A percentile compares a stretch with the other conserved stretches of the same genome.
Conservation (phyloP, 2,113 vertebrate genomes). For the Amblyopsis rosae region DNA sequence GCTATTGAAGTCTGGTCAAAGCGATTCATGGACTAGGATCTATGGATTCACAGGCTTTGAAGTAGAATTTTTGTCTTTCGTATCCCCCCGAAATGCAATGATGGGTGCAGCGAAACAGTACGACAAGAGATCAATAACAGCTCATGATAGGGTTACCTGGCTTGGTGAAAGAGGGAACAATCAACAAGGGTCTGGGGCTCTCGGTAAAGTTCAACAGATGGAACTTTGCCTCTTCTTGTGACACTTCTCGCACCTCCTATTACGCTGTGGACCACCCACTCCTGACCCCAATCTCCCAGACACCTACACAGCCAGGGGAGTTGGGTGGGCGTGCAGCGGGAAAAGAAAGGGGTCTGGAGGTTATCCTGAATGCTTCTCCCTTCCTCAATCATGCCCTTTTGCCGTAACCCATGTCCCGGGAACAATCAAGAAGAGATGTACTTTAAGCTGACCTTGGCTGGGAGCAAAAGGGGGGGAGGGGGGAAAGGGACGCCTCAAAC, state of each 20-base stretch:
- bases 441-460: constrained; percentile 63
- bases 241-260: constrained; percentile 38
- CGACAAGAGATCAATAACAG: constrained; percentile 50
- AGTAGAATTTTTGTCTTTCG: constrained; percentile 8
- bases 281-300: constrained; percentile 68
- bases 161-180: constrained; percentile 38
- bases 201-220: constrained; percentile 49
- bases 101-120: constrained; percentile 8
- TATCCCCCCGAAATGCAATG: not conserved
- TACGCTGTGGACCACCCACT: constrained; percentile 45
- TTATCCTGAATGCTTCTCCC: not conserved
- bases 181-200: constrained; percentile 39
- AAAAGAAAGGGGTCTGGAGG: not conserved
- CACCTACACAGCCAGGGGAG: constrained; percentile 14
- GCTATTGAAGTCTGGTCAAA: not conserved
- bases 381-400: constrained; percentile 29
- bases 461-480: not conserved
- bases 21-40: constrained; percentile 29
- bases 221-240: constrained; percentile 41
- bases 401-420: constrained; percentile 27
- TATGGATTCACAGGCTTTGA: constrained; percentile 22
- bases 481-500: constrained; percentile 2
- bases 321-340: too few species aligned
- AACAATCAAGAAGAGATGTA: constrained; percentile 41
- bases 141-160: constrained; percentile 36